Evolutionary conservation across 2,113 vertebrate species (phyloP).

Genomic region (Gobiocypris rarus): DNA sequence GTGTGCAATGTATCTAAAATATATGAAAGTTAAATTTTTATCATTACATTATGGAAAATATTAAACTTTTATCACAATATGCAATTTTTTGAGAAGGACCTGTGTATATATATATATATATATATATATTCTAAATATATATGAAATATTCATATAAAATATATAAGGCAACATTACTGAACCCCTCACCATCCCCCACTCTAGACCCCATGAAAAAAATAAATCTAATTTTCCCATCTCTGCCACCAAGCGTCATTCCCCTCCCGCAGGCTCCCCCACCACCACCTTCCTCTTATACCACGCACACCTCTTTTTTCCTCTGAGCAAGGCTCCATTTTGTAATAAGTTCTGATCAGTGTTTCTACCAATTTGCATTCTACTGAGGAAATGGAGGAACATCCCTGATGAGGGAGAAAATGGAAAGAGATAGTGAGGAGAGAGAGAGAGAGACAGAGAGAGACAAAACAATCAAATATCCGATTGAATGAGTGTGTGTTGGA

Average conservation of each 20-base stretch:
- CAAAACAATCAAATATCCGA: conserved; percentile 67
- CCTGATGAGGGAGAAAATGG: conserved; percentile 66
- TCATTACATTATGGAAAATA: too few relatives aligned
- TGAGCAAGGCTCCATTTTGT: conserved; percentile 78
- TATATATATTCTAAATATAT: conserved; percentile 3
- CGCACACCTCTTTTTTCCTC: conserved; percentile 69
- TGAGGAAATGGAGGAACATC: conserved; percentile 75
- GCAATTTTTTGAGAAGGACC: too few relatives aligned
- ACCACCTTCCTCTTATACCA: conserved; percentile 64
- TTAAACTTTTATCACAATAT: too few relatives aligned
- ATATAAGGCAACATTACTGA: conserved; percentile 69
- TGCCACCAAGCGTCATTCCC: conserved; percentile 67
- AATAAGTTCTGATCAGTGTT: conserved; percentile 81
- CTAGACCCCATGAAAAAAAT: conserved; percentile 72
- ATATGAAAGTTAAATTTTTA: too few relatives aligned
- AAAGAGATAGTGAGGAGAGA: conserved; percentile 36
- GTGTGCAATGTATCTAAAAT: too few relatives aligned
- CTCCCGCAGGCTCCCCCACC: conserved; percentile 64
- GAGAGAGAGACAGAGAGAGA: conserved; percentile 27
- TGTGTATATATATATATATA: too few relatives aligned
- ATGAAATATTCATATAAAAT: conserved; percentile 26
- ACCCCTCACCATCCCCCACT: conserved; percentile 57
- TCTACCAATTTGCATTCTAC: conserved; percentile 78
- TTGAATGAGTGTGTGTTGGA: conserved; percentile 51
- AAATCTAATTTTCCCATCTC: conserved; percentile 81